Evolutionary conservation across 92 coral and sea anemone species (phyloP).

Genomic region (Phenganax marumi): DNA sequence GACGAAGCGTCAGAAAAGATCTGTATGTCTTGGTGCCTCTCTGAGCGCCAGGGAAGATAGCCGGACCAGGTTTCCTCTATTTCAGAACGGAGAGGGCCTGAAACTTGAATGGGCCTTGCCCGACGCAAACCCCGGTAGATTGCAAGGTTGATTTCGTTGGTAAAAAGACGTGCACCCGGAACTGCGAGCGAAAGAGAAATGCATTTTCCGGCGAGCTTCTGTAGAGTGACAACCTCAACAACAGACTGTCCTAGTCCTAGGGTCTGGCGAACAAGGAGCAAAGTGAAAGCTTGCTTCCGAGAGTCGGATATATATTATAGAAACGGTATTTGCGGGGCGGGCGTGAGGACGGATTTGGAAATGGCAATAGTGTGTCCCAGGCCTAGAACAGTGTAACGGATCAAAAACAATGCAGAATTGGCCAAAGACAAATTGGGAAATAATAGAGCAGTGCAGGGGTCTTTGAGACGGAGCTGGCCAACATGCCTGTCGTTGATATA

Average conservation of each 20-base stretch:
- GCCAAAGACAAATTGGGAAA: constrained; percentile 9
- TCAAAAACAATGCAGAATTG: background rate
- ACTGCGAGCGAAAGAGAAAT: constrained; percentile 44
- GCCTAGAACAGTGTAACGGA: background rate
- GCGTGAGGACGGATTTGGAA: constrained; percentile 6
- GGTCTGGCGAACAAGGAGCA: background rate
- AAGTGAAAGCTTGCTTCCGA: background rate
- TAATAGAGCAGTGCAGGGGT: background rate
- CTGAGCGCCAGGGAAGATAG: constrained; percentile 50
- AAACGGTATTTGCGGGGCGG: background rate
- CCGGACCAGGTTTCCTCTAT: constrained; percentile 54
- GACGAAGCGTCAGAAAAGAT: constrained; percentile 46
- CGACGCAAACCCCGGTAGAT: constrained; percentile 20
- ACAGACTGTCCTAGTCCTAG: background rate
- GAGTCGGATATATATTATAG: background rate
- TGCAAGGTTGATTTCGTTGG: constrained; percentile 36
- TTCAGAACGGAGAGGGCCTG: constrained; percentile 41
- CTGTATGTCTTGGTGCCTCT: constrained; percentile 35
- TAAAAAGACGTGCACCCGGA: constrained; percentile 56
- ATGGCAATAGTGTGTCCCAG: background rate
- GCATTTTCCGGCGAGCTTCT: constrained; percentile 38
- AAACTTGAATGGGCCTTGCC: constrained; percentile 27
- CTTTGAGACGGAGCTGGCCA: background rate
- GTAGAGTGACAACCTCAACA: background rate
- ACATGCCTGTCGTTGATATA: constrained; percentile 24